Base-by-base conservation (phyloP, 2,888 invertebrate genomes). In the Ptychoptera albimana region DNA sequence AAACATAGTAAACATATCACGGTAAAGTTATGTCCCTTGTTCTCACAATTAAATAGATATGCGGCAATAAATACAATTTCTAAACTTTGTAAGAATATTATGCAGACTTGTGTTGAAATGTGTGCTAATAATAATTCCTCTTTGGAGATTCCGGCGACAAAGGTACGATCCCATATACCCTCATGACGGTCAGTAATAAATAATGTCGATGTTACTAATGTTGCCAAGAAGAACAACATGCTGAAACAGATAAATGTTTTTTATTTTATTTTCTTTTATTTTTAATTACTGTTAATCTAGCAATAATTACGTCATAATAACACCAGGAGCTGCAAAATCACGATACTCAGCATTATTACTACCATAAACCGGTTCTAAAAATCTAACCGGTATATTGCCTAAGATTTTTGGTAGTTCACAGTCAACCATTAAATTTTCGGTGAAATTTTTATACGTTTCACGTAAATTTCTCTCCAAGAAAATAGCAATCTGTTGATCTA, bases 131-230 rank as follows among this genome's bases (percentile, higher is more conserved):
- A 69, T 61, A 92, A 82, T 69, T 91, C 88, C 34, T 74, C 61
- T 0, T 85, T 75, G 36, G 75, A 75, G 10, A 92, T 87, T 8
- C 54, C 89, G 49, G 91, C 85, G 7, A 89, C 84, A 1, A 86
- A 71, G 45, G 83, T 85, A 47, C 92, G 70, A 59, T 91, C 86
- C 80, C 92, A 81, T 49, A 91, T 76, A 5, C 92, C 88, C 59
- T 87, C 86, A 53, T 77, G 71, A 32, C 82, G 74, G 59, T 88
- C 88, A 1, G 80, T 70, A 49, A 88, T 82, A 57, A 89, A 79
- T 15, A 85, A 76, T 2, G 85, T 75, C 0, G 88, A 82, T 1
- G 89, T 88, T 58, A 88, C 75, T 36, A 87, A 75, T 0, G 86
- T 79, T 0, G 89, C 80, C 66, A 91, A 67, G 67, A 92, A 86